Base-by-base conservation (phyloP, 2,797 vertebrate species). In the Oryzias sinensis region DNA sequence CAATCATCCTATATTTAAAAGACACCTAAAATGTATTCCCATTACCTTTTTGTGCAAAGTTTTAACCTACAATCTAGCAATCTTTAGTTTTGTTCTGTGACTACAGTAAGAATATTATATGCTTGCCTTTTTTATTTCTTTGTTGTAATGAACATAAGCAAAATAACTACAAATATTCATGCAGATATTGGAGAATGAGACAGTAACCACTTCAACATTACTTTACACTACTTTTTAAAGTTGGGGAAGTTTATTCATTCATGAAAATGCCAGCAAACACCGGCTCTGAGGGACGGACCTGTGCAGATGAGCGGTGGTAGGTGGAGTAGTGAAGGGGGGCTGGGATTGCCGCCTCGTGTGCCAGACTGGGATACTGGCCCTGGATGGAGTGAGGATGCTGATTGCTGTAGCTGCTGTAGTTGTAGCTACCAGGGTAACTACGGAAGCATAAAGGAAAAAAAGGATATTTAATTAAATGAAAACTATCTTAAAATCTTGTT, bases 361-460 rank as follows among this genome's bases (percentile, higher is more conserved):
- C 89, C 73, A 99, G 90, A 82, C 93, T 93, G 1, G 96, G 93
- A 78, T 98, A 99, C 84, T 98, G 97, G 85, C 93, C 95, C 93
- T 98, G 96, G 83, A 99, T 94, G 43, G 96, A 92, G 69, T 95
- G 94, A 37, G 96, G 93, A 53, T 97, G 95, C 88, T 98, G 97
- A 90, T 96, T 97, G 88, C 94, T 79, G 33, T 99, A 99, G 87
- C 93, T 96, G 79, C 96, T 93, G 1, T 99, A 99, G 89, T 98
- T 99, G 86, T 99, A 99, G 90, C 94, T 97, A 57, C 96, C 95
- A 4, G 95, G 95, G 76, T 97, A 99, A 63, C 97, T 99, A 5
- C 2, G 67, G 72, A 4, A 24, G 16, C 68, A 29, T 1, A 14
- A 50, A n/a, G 4, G 52, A 56, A 22, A 53, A 49, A 5, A 41